phyloP scores from a whole-genome alignment of 1,140 invertebrate species.

The Parapsyche elsis region DNA sequence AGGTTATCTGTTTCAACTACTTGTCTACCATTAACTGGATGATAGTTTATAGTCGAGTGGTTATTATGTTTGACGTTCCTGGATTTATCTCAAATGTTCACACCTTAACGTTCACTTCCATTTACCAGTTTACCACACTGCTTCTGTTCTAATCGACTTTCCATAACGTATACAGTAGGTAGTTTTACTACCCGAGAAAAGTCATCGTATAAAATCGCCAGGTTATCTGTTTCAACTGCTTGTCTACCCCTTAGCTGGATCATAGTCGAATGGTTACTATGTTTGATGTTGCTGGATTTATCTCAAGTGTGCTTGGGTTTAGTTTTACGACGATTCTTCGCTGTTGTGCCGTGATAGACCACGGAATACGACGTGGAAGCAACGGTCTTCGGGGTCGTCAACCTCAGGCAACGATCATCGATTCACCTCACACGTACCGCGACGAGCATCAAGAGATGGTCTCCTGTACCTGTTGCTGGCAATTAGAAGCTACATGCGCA shows the following conservation, averaged over 20 bases:
- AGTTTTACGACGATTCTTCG: too few relatives aligned
- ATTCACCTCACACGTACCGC: slow-evolving; percentile 42
- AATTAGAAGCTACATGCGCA: neutral
- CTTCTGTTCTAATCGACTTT: neutral
- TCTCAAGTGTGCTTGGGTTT: too few relatives aligned
- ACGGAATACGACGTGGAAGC: neutral
- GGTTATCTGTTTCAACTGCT: neutral
- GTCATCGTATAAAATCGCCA: neutral
- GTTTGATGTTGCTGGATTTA: neutral
- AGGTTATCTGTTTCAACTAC: neutral
- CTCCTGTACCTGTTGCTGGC: slow-evolving; percentile 11
- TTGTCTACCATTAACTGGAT: neutral
- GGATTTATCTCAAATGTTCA: neutral
- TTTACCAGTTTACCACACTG: neutral
- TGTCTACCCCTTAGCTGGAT: neutral
- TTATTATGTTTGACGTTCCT: neutral
- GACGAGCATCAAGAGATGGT: slow-evolving; percentile 24
- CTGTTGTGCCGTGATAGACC: neutral
- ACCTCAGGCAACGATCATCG: slow-evolving; percentile 38
- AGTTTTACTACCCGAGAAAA: neutral
- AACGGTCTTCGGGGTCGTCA: slow-evolving; percentile 39
- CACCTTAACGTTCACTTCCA: neutral
- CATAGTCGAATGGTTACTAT: neutral
- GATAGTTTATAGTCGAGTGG: neutral
- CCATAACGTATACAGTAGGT: neutral